These are phyloP conservation scores for Tetrax tetrax DNA, from an alignment of 2,113 vertebrate genomes.

Conservation along the genomic window DNA sequence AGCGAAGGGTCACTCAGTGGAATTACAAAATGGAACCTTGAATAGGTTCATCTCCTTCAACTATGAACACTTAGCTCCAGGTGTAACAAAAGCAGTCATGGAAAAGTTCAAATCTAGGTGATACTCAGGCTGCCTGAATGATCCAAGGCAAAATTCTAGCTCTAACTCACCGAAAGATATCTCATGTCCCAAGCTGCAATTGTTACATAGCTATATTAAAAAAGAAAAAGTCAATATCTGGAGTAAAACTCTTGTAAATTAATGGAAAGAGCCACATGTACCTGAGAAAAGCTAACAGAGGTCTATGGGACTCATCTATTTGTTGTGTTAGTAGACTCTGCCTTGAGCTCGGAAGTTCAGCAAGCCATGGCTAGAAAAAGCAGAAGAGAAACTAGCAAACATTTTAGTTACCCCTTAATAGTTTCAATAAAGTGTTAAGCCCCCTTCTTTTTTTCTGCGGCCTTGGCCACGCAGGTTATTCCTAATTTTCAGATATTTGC, in stretches of 20 bases:
- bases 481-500: not conserved
- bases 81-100: not conserved
- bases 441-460: not conserved
- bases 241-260: not conserved
- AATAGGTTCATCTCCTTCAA: not conserved
- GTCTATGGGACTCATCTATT: not conserved
- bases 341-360: not conserved
- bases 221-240: not conserved
- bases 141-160: not conserved
- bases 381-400: not conserved
- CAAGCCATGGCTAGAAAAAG: not conserved
- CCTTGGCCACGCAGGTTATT: not conserved
- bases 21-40: not conserved
- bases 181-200: not conserved
- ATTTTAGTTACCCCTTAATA: not conserved
- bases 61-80: not conserved
- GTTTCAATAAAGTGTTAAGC: not conserved
- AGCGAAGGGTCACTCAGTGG: not conserved
- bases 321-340: not conserved
- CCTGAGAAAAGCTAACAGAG: not conserved
- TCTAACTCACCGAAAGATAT: not conserved
- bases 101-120: not conserved
- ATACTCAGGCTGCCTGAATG: not conserved
- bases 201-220: not conserved
- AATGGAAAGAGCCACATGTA: not conserved